Evolutionary conservation across 2,797 vertebrate genomes (phyloP), one percentile per base, ranked within the genome.

Genomic region (Myoxocephalus aenaeus): DNA sequence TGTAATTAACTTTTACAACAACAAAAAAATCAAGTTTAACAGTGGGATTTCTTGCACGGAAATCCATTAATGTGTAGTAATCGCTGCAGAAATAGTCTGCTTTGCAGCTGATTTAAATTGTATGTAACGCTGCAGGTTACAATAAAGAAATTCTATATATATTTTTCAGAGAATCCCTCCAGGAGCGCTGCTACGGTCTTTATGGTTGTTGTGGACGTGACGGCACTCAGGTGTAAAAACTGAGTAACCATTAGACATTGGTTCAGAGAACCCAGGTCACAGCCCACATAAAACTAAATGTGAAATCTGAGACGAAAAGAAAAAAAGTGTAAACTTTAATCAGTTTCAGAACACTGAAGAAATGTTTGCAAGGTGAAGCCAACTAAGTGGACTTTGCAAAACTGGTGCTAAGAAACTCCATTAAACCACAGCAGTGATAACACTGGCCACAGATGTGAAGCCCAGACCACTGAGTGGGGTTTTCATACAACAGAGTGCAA

Each of bases 261-360:
- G 77, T 79, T 90, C 75, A 80, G 29, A 51, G 74, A 89, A 85
- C 79, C 77, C 79, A 8, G 53, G 46, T 65, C 59, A 77, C n/a
- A 50, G 70, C 42, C 64, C 64, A 36, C 15, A n/a, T 48, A 15
- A 25, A 66, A 32, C 69, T 59, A n/a, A 48, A 42, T 27, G n/a
- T 61, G 25, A 46, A 68, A 58, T 42, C 40, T 42, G 18, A 44
- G 66, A 42, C 1, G 25, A 32, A 32, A 4, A n/a, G n/a, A n/a
- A 32, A 64, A 27, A 13, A 25, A 25, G 57, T 8, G 11, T 20
- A 20, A 58, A 53, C 51, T 44, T 27, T 14, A 48, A 66, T 40
- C 56, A 22, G 25, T 18, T 62, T 72, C 40, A 42, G 7, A 51
- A 27, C 20, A 68, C 8, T 9, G 8, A 54, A 42, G 20, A 75